Evolutionary conservation across 2,797 vertebrate species (phyloP), one percentile per base, ranked within the genome.

Genomic region (Cercopithecus petaurista): DNA sequence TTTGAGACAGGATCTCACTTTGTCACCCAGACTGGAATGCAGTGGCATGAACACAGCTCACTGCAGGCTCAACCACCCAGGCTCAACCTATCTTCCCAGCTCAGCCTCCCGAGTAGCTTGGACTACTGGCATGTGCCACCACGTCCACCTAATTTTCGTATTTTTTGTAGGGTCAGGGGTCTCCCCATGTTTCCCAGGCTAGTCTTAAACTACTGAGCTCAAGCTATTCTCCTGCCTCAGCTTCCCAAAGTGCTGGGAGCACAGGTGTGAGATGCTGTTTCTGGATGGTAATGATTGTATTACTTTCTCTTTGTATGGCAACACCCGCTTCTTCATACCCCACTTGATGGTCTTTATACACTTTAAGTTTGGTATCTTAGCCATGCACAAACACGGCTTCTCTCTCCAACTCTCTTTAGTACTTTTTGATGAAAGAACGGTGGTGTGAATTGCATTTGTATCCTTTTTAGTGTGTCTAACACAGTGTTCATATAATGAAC

Each of bases 251-350:
- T n/a, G 4, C 64, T 67, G 33, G 64, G 15, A 19, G 33, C 33
- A 67, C 64, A n/a, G 15, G 33, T 19, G 33, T 67, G 30, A 19
- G 15, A 67, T 67, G 52, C 52, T 22, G 64, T 67, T n/a, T 33
- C 15, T 33, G 17, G 33, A 67, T 4, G 15, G 64, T 67, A 9
- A 41, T 26, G 57, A 5, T 4, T 36, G 67, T 30, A 10, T 30
- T n/a, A 15, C 55, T 59, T 75, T 46, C n/a, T 70, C 7, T 70
- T 4, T 52, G n/a, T 7, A 11, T 36, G 1, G 11, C 14, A 22
- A 79, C 1, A 14, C 8, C 2, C 3, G 12, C 17, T 46, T 57
- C 61, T 22, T 52, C 22, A 2, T 0, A 1, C 2, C 17, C 14
- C 14, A 41, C 22, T 30, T 7, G 33, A 52, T 28, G 26, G 9